These are phyloP conservation scores for Gari tellinella DNA, from an alignment of 2,888 invertebrate genomes.

Conservation along the genomic window DNA sequence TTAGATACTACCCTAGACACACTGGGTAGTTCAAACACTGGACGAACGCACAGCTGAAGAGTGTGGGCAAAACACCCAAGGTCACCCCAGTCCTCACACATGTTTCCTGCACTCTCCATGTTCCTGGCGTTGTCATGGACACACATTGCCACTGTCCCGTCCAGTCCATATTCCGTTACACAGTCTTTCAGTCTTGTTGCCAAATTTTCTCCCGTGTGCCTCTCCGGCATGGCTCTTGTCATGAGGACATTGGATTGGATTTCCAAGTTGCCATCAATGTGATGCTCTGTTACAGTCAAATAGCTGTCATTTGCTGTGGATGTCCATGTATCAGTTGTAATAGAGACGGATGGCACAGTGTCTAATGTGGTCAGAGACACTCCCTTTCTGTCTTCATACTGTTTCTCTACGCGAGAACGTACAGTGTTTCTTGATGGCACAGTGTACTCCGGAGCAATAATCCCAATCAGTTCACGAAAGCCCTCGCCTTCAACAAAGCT, in stretches of 20 bases:
- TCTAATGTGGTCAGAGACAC: neutral
- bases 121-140: too few relatives aligned
- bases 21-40: slow-evolving; percentile 11
- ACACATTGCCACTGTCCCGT: slow-evolving; percentile 11
- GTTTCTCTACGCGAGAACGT: neutral
- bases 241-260: slow-evolving; percentile 18
- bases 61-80: too few relatives aligned
- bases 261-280: slow-evolving; percentile 4
- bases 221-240: too few relatives aligned
- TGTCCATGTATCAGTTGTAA: slow-evolving; percentile 6
- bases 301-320: slow-evolving; percentile 3
- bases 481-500: slow-evolving; percentile 2
- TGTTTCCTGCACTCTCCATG: too few relatives aligned
- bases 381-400: neutral
- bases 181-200: slow-evolving; percentile 16
- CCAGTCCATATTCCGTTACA: slow-evolving; percentile 20
- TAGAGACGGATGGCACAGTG: neutral
- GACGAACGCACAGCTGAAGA: slow-evolving; percentile 32
- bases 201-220: slow-evolving; percentile 8
- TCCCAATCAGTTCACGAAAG: too few relatives aligned
- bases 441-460: too few relatives aligned
- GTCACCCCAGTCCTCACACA: slow-evolving; percentile 19
- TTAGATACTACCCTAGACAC: slow-evolving; percentile 9
- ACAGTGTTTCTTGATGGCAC: too few relatives aligned
- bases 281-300: slow-evolving; percentile 2